Evolutionary conservation across 2,888 invertebrate genomes (phyloP).

Genomic region (Laothoe populi): DNA sequence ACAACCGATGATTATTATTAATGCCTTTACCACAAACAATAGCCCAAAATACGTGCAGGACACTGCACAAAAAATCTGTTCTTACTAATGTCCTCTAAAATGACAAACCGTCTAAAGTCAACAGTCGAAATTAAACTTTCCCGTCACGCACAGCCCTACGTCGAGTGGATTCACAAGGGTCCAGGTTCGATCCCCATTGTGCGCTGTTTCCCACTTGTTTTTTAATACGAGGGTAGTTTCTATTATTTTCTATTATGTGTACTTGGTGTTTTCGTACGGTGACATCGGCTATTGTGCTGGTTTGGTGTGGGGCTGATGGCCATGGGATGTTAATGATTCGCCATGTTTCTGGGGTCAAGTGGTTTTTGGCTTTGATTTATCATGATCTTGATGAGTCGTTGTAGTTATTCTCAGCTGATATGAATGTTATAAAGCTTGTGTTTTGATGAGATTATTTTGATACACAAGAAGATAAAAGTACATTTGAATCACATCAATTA

Average conservation of each 20-base stretch:
- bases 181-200: constrained; percentile 77
- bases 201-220: constrained; percentile 75
- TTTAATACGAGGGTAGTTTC: constrained; percentile 81
- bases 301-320: constrained; percentile 38
- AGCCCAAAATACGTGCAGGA: not conserved
- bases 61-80: constrained; percentile 6
- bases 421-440: no score
- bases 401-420: not conserved
- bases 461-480: not conserved
- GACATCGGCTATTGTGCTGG: constrained; percentile 61
- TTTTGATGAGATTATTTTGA: no score
- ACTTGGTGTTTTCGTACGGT: constrained; percentile 75
- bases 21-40: no score
- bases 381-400: not conserved
- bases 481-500: not conserved
- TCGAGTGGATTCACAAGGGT: constrained; percentile 62
- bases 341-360: constrained; percentile 60
- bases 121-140: constrained; percentile 63
- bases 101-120: constrained; percentile 42
- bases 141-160: constrained; percentile 73
- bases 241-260: constrained; percentile 74
- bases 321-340: constrained; percentile 57
- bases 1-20: no score
- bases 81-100: constrained; percentile 6
- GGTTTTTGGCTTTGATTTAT: constrained; percentile 39